Conservation (phyloP, 2,888 invertebrate species). For the Drosophila subsilvestris region DNA sequence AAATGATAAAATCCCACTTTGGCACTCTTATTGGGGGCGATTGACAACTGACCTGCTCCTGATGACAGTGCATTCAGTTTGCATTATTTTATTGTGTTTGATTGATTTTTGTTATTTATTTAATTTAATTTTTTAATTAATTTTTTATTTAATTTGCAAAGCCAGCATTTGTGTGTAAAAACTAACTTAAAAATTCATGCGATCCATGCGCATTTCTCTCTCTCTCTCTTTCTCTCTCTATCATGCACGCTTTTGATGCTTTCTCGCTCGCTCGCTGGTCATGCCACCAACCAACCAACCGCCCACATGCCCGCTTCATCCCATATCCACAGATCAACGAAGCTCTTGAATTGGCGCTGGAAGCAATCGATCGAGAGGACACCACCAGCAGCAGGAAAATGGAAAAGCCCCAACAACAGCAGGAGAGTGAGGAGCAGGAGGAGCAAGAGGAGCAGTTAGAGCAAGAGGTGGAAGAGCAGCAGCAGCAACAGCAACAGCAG, state of each 20-base stretch:
- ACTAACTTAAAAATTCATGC: slow-evolving; percentile 67
- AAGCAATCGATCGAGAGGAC: slow-evolving; percentile 86
- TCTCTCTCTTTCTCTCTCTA: slow-evolving; percentile 50
- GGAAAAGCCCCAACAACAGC: slow-evolving; percentile 39
- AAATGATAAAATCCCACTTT: background rate
- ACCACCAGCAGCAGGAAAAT: slow-evolving; percentile 36
- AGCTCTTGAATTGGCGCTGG: slow-evolving; percentile 87
- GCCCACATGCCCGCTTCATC: slow-evolving; percentile 29
- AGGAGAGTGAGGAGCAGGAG: slow-evolving; percentile 21
- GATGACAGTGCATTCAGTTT: too few relatives aligned
- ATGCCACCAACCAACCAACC: slow-evolving; percentile 19
- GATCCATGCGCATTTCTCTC: slow-evolving; percentile 60
- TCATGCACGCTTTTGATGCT: slow-evolving; percentile 61
- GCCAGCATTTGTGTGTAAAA: slow-evolving; percentile 39
- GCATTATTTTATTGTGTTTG: slow-evolving; percentile 10
- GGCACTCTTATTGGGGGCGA: background rate
- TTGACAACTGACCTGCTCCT: background rate
- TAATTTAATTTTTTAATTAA: slow-evolving; percentile 37
- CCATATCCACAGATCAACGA: slow-evolving; percentile 86
- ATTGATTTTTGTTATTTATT: slow-evolving; percentile 31
- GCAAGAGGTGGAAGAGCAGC: slow-evolving; percentile 16
- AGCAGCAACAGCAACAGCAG: slow-evolving; percentile 9
- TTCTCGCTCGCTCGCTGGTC: slow-evolving; percentile 41
- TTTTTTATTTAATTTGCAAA: slow-evolving; percentile 52
- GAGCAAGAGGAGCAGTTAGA: slow-evolving; percentile 25